A percentile compares a stretch with the other conserved stretches of the same genome.
Evolutionary conservation across 1,140 invertebrate species (phyloP).

Genomic region (Neoseiulus cucumeris): DNA sequence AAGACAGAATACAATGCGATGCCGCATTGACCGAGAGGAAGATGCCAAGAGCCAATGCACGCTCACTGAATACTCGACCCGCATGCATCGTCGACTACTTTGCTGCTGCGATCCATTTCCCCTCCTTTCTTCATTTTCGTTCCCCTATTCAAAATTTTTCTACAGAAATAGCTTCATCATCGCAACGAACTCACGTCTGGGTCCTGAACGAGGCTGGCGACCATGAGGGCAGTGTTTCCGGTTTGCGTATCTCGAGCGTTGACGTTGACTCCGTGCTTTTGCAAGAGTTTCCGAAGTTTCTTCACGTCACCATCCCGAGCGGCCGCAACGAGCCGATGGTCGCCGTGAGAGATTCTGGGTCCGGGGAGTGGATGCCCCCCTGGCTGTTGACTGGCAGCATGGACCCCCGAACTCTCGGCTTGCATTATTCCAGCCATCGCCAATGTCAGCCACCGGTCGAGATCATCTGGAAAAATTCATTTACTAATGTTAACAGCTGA

Average conservation of each 20-base stretch:
- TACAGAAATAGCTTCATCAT: background rate
- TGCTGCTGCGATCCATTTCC: no score
- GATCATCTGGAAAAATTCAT: no score
- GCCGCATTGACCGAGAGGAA: no score
- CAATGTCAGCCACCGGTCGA: no score
- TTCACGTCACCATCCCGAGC: slow-evolving; percentile 2
- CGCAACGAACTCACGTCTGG: background rate
- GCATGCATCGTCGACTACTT: no score
- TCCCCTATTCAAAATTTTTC: background rate
- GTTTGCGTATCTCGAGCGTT: slow-evolving; percentile 5
- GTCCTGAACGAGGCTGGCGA: background rate
- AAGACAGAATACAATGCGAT: no score
- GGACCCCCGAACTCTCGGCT: background rate
- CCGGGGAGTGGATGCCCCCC: background rate
- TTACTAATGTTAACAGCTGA: no score
- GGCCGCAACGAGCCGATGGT: slow-evolving; percentile 1
- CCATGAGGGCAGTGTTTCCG: slow-evolving; percentile 3
- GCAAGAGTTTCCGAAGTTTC: background rate
- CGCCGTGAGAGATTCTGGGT: background rate
- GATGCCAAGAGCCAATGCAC: no score
- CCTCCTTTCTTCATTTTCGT: no score
- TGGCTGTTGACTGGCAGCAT: background rate
- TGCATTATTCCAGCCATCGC: slow-evolving; percentile 6
- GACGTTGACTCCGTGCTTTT: slow-evolving; percentile 7
- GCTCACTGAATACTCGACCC: no score